Conservation (phyloP, 2,888 invertebrate genomes). For the Orthosia incerta region DNA sequence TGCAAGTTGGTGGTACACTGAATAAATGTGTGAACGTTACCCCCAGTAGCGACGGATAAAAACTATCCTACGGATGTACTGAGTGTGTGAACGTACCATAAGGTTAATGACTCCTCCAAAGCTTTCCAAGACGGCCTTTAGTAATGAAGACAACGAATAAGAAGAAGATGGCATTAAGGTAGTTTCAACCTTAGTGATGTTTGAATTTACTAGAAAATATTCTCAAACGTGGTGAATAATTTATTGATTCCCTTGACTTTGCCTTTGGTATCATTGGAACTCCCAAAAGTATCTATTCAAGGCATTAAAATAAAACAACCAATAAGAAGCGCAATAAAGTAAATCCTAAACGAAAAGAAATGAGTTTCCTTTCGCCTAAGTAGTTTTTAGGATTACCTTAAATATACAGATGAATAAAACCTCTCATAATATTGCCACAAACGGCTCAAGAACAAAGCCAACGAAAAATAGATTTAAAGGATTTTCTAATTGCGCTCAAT, state of each 20-base stretch:
- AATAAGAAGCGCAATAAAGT: constrained; percentile 41
- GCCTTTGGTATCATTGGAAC: constrained; percentile 7
- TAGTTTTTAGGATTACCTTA: constrained; percentile 59
- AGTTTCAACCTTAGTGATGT: too few species aligned
- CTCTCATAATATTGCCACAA: constrained; percentile 53
- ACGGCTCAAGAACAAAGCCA: constrained; percentile 50
- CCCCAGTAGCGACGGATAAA: too few species aligned
- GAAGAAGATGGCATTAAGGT: too few species aligned
- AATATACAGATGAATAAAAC: constrained; percentile 59
- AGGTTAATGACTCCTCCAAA: too few species aligned
- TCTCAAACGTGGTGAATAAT: background rate
- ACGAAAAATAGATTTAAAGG: constrained; percentile 51
- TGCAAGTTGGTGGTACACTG: too few species aligned
- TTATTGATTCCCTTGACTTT: background rate
- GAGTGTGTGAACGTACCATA: too few species aligned
- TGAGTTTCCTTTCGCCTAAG: constrained; percentile 48
- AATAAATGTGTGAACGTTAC: too few species aligned
- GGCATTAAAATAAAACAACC: constrained; percentile 43
- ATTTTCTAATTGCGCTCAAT: constrained; percentile 57
- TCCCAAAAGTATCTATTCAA: constrained; percentile 16
- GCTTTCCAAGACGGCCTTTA: too few species aligned
- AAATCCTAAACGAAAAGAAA: constrained; percentile 50
- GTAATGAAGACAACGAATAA: too few species aligned
- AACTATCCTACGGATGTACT: too few species aligned
- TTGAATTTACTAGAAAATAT: background rate